Percentiles rank a stretch among this genome's conserved stretches.
phyloP scores from a whole-genome alignment of 2,113 vertebrate species.

The Phaetusa simplex region DNA sequence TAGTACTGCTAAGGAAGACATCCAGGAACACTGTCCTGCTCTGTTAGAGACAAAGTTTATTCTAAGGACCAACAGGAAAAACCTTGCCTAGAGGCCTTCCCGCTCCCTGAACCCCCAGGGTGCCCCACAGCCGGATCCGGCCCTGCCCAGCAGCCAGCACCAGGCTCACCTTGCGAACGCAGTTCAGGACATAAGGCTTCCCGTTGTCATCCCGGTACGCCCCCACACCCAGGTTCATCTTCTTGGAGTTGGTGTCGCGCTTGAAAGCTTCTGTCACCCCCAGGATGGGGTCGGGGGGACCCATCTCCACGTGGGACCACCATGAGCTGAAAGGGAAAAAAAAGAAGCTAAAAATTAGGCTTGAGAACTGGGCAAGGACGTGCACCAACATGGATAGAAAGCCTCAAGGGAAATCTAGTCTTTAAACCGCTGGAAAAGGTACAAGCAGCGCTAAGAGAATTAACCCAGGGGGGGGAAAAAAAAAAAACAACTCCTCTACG shows the following conservation, averaged over 20 bases:
- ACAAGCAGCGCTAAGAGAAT: not conserved
- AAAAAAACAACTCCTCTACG: not conserved
- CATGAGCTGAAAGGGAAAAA: slow-evolving; percentile 82
- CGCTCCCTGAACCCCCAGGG: not conserved
- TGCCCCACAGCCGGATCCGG: too few relatives aligned
- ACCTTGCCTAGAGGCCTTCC: not conserved
- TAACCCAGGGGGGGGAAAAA: not conserved
- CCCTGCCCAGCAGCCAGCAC: not conserved
- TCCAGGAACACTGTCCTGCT: not conserved
- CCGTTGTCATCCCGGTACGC: slow-evolving; percentile 93
- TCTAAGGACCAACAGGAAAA: not conserved
- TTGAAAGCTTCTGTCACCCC: slow-evolving; percentile 94
- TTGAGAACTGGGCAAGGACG: not conserved
- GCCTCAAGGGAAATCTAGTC: not conserved
- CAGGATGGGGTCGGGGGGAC: slow-evolving; percentile 93
- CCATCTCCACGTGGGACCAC: slow-evolving; percentile 95
- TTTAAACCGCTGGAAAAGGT: not conserved
- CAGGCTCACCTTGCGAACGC: slow-evolving; percentile 87
- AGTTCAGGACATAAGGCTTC: slow-evolving; percentile 89
- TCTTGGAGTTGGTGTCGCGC: slow-evolving; percentile 89
- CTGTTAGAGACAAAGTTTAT: not conserved
- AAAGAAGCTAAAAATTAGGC: not conserved
- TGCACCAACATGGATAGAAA: not conserved
- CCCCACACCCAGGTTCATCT: slow-evolving; percentile 96
- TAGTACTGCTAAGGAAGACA: not conserved